A percentile compares a stretch with the other conserved stretches of the same genome.
Evolutionary conservation across 2,888 invertebrate genomes (phyloP).

Genomic region (Dascillus cervinus): DNA sequence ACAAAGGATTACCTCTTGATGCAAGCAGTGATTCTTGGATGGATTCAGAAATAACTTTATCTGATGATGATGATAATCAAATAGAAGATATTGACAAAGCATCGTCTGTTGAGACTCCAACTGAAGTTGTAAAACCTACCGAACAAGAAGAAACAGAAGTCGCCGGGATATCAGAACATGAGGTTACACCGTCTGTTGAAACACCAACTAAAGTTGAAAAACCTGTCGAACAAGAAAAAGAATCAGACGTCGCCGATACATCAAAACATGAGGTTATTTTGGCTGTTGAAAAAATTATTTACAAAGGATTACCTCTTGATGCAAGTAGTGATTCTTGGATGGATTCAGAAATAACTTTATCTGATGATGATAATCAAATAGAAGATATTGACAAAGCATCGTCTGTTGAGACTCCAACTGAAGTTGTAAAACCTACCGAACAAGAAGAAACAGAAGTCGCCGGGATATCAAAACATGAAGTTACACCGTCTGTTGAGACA

Average conservation of each 20-base stretch:
- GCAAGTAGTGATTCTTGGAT: constrained; percentile 1
- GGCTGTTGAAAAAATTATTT: background rate
- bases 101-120: background rate
- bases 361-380: constrained; percentile 1
- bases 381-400: background rate
- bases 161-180: no score
- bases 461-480: background rate
- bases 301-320: background rate
- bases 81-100: background rate
- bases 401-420: background rate
- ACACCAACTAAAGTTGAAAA: background rate
- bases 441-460: background rate
- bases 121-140: background rate
- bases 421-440: background rate
- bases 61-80: constrained; percentile 6
- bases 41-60: constrained; percentile 9
- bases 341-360: constrained; percentile 1
- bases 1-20: constrained; percentile 20
- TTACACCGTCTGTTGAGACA: constrained; percentile 3
- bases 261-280: no score
- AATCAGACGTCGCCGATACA: background rate
- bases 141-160: no score
- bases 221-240: background rate
- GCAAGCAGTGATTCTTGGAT: constrained; percentile 21
- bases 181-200: no score